phyloP scores from a whole-genome alignment of 2,888 invertebrate species.

The Mythimna vitellina region DNA sequence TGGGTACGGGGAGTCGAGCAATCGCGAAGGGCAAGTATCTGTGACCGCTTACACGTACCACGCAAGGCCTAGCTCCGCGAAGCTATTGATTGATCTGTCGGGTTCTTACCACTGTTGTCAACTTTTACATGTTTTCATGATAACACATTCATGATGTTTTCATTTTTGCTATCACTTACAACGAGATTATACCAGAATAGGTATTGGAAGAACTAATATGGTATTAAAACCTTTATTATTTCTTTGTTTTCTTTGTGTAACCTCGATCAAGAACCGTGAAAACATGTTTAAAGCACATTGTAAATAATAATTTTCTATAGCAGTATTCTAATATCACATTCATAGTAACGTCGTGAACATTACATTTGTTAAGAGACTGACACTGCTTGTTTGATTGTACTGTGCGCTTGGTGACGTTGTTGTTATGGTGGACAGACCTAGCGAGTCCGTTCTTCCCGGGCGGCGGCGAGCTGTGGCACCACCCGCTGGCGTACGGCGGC shows the following conservation, averaged over 20 bases:
- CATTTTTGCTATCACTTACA: slow-evolving; percentile 29
- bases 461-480: slow-evolving; percentile 98
- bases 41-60: slow-evolving; percentile 90
- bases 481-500: slow-evolving; percentile 94
- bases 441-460: slow-evolving; percentile 98
- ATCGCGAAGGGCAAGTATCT: slow-evolving; percentile 86
- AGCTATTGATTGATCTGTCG: slow-evolving; percentile 86
- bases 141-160: slow-evolving; percentile 64
- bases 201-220: slow-evolving; percentile 36
- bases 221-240: slow-evolving; percentile 24
- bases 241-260: slow-evolving; percentile 7
- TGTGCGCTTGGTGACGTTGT: slow-evolving; percentile 55
- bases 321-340: slow-evolving; percentile 72
- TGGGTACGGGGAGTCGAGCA: slow-evolving; percentile 80
- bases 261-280: slow-evolving; percentile 71
- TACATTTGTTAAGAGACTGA: slow-evolving; percentile 58
- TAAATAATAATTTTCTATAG: slow-evolving; percentile 81
- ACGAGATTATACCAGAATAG: slow-evolving; percentile 32
- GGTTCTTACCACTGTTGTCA: slow-evolving; percentile 83
- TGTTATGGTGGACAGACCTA: slow-evolving; percentile 93
- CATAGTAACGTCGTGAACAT: slow-evolving; percentile 57
- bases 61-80: slow-evolving; percentile 89
- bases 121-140: slow-evolving; percentile 86
- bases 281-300: slow-evolving; percentile 83
- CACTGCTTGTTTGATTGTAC: slow-evolving; percentile 51